These are phyloP conservation scores for Ptilonorhynchus violaceus DNA, from an alignment of 2,113 vertebrate species.

Conservation along the genomic window DNA sequence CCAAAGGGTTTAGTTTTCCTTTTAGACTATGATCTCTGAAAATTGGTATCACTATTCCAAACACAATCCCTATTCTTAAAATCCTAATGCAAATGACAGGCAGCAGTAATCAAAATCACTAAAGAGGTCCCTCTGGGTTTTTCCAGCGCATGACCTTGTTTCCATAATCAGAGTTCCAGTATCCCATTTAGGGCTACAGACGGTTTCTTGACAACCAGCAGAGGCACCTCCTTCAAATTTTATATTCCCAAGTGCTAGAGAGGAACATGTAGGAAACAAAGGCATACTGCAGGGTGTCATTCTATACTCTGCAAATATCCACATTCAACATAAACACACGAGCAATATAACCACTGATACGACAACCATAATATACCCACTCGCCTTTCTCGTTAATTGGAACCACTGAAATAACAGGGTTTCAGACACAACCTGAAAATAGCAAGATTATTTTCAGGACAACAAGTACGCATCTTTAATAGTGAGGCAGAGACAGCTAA, in stretches of 20 bases:
- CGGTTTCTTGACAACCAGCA: neutral
- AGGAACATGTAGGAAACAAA: neutral
- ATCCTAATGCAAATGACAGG: neutral
- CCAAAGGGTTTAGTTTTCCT: neutral
- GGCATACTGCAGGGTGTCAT: neutral
- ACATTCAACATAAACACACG: neutral
- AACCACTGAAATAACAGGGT: neutral
- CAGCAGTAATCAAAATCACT: constrained; percentile 38
- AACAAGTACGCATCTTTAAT: neutral
- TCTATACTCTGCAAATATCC: neutral
- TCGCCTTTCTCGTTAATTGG: accelerated
- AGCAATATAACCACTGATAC: neutral
- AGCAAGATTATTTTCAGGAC: neutral
- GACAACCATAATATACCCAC: neutral
- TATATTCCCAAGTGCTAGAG: neutral
- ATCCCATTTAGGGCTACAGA: neutral
- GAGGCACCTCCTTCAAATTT: neutral
- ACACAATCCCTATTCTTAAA: constrained; percentile 33
- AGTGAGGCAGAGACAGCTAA: neutral
- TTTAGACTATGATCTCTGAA: constrained; percentile 7
- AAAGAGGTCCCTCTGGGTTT: constrained; percentile 9
- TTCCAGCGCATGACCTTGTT: neutral
- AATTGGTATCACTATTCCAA: constrained; percentile 1
- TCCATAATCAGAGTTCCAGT: constrained; percentile 26
- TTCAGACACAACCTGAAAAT: neutral